Percentiles rank a stretch among this genome's conserved stretches.
Evolutionary conservation across 1,140 invertebrate species (phyloP).

Genomic region (Caenorhabditis remanei): DNA sequence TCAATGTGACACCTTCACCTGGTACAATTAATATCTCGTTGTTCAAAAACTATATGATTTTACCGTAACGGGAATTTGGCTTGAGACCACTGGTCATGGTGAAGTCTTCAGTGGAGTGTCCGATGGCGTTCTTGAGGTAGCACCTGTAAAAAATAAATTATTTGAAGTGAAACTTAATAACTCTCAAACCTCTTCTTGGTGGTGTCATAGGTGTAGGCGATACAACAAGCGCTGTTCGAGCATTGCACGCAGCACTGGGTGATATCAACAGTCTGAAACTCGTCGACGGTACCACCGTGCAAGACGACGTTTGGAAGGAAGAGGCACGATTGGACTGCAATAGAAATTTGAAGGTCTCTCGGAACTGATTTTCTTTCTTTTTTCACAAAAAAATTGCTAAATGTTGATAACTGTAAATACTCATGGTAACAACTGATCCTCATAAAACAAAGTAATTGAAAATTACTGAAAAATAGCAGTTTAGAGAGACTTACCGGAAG

Average conservation of each 20-base stretch:
- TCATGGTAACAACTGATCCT: no score
- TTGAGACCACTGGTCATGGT: constrained; percentile 43
- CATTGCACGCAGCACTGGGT: constrained; percentile 49
- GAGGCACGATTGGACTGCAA: constrained; percentile 50
- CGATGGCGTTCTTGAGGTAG: constrained; percentile 47
- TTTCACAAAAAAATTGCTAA: neutral
- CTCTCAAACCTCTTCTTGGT: constrained; percentile 33
- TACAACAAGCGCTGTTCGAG: constrained; percentile 47
- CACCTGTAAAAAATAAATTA: constrained; percentile 43
- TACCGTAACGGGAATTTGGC: constrained; percentile 19
- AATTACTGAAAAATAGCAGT: no score
- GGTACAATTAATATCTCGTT: neutral
- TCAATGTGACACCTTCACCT: constrained; percentile 38
- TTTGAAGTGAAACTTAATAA: neutral
- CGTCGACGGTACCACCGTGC: constrained; percentile 55
- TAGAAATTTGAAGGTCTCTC: neutral
- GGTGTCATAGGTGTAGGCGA: constrained; percentile 46
- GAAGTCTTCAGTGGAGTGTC: constrained; percentile 42
- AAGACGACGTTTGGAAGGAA: constrained; percentile 48
- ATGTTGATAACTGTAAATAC: no score
- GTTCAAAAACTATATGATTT: no score
- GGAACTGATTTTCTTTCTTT: neutral
- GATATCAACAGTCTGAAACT: constrained; percentile 50
- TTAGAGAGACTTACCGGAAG: constrained; percentile 21
- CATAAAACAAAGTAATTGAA: no score